Percentiles rank a stretch among this genome's conserved stretches.
phyloP scores from a whole-genome alignment of 2,888 invertebrate genomes.

The Clivina fossor region DNA sequence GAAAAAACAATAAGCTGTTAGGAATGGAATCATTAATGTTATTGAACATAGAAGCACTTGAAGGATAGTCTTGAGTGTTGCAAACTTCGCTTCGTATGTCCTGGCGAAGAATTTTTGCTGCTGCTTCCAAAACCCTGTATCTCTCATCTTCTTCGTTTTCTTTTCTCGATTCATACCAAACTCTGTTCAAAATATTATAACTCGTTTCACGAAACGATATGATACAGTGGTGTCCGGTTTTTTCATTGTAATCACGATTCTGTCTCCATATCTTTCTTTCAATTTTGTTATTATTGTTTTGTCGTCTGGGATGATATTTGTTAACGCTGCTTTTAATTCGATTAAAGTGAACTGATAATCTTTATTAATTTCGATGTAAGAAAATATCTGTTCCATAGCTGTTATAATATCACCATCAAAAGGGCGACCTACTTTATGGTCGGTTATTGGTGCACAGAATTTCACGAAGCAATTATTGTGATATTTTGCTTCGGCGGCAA shows the following conservation, averaged over 20 bases:
- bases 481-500: constrained; percentile 43
- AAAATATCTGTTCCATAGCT: constrained; percentile 45
- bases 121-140: constrained; percentile 17
- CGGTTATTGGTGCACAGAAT: constrained; percentile 43
- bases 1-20: constrained; percentile 41
- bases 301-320: constrained; percentile 35
- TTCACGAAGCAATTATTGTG: constrained; percentile 41
- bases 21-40: constrained; percentile 42
- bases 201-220: constrained; percentile 32
- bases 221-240: constrained; percentile 31
- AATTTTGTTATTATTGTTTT: constrained; percentile 39
- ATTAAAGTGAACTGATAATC: constrained; percentile 26
- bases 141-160: constrained; percentile 21
- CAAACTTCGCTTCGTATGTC: constrained; percentile 34
- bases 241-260: constrained; percentile 45
- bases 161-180: constrained; percentile 17
- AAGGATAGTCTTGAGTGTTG: constrained; percentile 40
- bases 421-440: constrained; percentile 44
- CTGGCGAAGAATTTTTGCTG: constrained; percentile 34
- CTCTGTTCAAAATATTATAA: constrained; percentile 25
- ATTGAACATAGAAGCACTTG: constrained; percentile 42
- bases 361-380: constrained; percentile 44
- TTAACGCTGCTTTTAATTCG: constrained; percentile 34
- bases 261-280: constrained; percentile 45
- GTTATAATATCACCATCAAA: constrained; percentile 39